These are phyloP conservation scores for Cephalopterus ornatus DNA, from an alignment of 2,113 vertebrate genomes.

Conservation along the genomic window DNA sequence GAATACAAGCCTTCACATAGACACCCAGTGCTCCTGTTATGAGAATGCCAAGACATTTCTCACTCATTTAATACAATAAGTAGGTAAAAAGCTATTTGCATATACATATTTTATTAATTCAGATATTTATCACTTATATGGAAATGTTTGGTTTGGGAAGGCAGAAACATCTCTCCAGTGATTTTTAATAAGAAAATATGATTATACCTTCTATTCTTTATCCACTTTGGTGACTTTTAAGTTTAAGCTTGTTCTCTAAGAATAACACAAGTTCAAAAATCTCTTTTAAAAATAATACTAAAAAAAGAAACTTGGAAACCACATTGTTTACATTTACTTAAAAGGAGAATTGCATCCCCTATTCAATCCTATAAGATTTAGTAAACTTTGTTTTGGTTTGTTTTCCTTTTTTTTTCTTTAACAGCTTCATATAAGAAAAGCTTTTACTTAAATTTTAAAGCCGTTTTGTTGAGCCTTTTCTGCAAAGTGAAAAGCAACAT, in stretches of 20 bases:
- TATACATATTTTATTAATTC: background rate
- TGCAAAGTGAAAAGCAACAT: background rate
- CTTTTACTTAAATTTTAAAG: background rate
- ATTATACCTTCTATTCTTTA: background rate
- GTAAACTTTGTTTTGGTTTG: background rate
- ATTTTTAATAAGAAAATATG: conserved; percentile 13
- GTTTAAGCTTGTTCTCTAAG: background rate
- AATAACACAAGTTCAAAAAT: background rate
- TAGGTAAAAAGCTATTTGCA: background rate
- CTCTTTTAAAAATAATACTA: background rate
- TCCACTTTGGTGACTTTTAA: background rate
- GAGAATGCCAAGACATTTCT: background rate
- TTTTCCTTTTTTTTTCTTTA: background rate
- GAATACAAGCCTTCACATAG: background rate
- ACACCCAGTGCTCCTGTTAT: background rate
- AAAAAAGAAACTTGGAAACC: background rate
- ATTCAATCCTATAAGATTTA: background rate
- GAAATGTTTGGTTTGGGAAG: conserved; percentile 41
- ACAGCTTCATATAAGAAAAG: background rate
- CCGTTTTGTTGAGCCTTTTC: background rate
- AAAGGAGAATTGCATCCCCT: background rate
- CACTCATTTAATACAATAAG: background rate
- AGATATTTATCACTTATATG: conserved; percentile 53
- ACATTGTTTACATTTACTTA: background rate
- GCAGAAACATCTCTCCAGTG: background rate